A percentile compares a stretch with the other conserved stretches of the same genome.
Conservation (phyloP, 2,113 vertebrate genomes). For the Leptodactylus fuscus region DNA sequence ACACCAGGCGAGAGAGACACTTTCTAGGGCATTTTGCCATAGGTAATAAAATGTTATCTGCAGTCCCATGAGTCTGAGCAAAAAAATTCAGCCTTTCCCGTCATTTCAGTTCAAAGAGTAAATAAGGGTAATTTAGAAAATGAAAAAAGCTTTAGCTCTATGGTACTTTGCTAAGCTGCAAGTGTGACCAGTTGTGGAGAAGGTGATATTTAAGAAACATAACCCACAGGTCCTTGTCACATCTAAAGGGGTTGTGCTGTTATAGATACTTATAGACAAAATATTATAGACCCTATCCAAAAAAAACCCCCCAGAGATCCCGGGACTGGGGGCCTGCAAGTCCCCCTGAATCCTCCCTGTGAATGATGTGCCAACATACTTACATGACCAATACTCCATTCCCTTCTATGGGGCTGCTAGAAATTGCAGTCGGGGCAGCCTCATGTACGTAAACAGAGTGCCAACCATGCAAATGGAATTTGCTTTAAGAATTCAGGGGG, state of each 20-base stretch:
- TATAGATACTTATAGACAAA: too few relatives aligned
- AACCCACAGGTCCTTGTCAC: background rate
- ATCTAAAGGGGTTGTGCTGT: background rate
- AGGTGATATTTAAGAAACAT: background rate
- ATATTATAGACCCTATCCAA: too few relatives aligned
- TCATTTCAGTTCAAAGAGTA: slow-evolving; percentile 18
- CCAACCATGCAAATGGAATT: too few relatives aligned
- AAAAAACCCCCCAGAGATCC: too few relatives aligned
- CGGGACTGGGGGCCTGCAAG: too few relatives aligned
- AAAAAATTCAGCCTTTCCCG: background rate
- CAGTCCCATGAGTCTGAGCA: background rate
- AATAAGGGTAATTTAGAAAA: background rate
- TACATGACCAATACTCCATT: too few relatives aligned
- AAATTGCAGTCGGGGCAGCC: too few relatives aligned
- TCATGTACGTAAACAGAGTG: too few relatives aligned
- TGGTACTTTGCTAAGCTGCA: background rate
- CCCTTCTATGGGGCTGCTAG: too few relatives aligned
- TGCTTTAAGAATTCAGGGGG: too few relatives aligned
- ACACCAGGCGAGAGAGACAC: slow-evolving; percentile 5
- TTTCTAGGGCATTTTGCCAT: slow-evolving; percentile 11
- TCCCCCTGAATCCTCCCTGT: too few relatives aligned
- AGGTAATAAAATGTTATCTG: slow-evolving; percentile 21
- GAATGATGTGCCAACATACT: too few relatives aligned
- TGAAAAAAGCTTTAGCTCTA: background rate
- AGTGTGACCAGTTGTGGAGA: background rate